A percentile compares a stretch with the other conserved stretches of the same genome.
Evolutionary conservation across 1,140 invertebrate genomes (phyloP).

Genomic region (Scylla paramamosain): DNA sequence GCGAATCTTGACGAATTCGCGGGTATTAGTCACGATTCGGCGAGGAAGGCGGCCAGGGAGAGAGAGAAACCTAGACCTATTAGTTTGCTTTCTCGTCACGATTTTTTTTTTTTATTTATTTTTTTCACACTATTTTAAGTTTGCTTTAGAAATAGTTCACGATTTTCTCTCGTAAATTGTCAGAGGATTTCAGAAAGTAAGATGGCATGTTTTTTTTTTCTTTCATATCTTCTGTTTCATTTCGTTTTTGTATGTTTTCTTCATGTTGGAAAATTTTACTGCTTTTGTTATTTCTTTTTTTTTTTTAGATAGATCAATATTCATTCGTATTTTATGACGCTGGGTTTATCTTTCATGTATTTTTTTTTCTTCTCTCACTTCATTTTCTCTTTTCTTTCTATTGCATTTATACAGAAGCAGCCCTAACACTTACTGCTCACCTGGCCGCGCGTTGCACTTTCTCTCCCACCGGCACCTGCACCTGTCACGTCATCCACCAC

Average conservation of each 20-base stretch:
- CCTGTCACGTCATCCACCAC: neutral
- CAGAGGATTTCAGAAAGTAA: no score
- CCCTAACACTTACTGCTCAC: neutral
- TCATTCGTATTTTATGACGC: no score
- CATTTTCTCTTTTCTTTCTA: neutral
- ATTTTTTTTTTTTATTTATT: neutral
- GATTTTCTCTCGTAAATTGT: no score
- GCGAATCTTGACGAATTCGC: conserved; percentile 37
- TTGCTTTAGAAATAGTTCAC: neutral
- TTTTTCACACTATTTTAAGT: neutral
- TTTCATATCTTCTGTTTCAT: neutral
- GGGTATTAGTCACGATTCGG: conserved; percentile 42
- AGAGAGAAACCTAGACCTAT: neutral
- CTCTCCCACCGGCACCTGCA: neutral
- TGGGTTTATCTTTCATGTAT: neutral
- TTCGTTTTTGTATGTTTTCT: neutral
- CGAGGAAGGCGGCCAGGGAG: neutral
- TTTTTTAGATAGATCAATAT: no score
- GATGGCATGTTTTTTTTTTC: neutral
- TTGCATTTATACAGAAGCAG: neutral
- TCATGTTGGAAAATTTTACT: no score
- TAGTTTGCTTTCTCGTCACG: neutral
- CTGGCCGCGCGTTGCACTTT: neutral
- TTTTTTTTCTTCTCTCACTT: neutral
- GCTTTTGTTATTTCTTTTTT: no score